Percentiles rank a stretch among this genome's conserved stretches.
Evolutionary conservation across 2,797 vertebrate genomes (phyloP).

Genomic region (Notolepis coatsorum): DNA sequence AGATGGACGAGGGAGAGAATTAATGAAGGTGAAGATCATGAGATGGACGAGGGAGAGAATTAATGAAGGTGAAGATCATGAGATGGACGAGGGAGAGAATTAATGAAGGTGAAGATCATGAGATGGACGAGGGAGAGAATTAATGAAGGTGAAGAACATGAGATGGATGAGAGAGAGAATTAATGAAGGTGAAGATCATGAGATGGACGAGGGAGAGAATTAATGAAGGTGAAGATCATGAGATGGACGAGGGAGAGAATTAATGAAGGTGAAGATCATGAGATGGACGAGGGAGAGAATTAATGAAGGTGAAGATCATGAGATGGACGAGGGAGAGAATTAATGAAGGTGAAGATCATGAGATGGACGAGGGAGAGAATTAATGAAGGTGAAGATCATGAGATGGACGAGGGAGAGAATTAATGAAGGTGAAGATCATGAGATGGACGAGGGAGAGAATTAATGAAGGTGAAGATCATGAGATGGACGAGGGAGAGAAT

Average conservation of each 20-base stretch:
- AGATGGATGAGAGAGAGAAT: slow-evolving; percentile 31
- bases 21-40: slow-evolving; percentile 27
- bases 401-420: slow-evolving; percentile 31
- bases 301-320: slow-evolving; percentile 7
- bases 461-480: slow-evolving; percentile 7
- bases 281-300: too few species aligned
- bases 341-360: slow-evolving; percentile 27
- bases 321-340: slow-evolving; percentile 31
- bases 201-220: too few species aligned
- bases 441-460: too few species aligned
- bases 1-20: slow-evolving; percentile 31
- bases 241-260: slow-evolving; percentile 31
- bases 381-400: slow-evolving; percentile 7
- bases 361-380: too few species aligned
- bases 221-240: slow-evolving; percentile 7
- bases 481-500: slow-evolving; percentile 31
- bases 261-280: slow-evolving; percentile 27
- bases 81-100: slow-evolving; percentile 31
- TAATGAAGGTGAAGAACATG: slow-evolving; percentile 7
- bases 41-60: too few species aligned
- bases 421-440: slow-evolving; percentile 27
- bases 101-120: slow-evolving; percentile 27
- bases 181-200: slow-evolving; percentile 27
- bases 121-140: too few species aligned
- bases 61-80: slow-evolving; percentile 7